Conservation (phyloP, 2,113 vertebrate species). For the Pangasianodon hypophthalmus region DNA sequence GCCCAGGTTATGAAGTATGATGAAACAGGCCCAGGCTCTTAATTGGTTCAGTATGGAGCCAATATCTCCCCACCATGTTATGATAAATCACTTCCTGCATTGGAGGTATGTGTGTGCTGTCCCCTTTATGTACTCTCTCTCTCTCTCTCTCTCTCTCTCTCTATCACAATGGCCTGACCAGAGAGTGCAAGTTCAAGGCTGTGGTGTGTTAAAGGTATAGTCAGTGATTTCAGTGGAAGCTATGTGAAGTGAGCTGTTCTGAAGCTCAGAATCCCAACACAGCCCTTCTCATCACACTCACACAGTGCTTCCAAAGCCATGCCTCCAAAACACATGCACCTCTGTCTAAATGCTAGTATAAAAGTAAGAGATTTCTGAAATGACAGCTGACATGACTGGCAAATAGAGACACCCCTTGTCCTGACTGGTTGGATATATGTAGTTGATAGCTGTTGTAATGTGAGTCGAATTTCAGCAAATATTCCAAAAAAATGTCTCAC, state of each 20-base stretch:
- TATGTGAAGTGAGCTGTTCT: not conserved
- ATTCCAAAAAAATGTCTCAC: not conserved
- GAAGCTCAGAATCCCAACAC: not conserved
- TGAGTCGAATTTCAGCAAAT: not conserved
- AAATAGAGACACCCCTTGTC: not conserved
- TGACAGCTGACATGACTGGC: not conserved
- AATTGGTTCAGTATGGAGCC: slow-evolving; percentile 91
- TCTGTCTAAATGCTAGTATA: not conserved
- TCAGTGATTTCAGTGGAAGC: not conserved
- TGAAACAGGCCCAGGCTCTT: slow-evolving; percentile 81
- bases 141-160: slow-evolving; percentile 12
- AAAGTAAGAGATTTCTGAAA: not conserved
- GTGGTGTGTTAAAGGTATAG: slow-evolving; percentile 35
- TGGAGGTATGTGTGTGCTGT: slow-evolving; percentile 84
- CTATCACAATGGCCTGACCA: slow-evolving; percentile 70
- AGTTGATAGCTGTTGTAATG: not conserved
- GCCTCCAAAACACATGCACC: not conserved
- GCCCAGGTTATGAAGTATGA: slow-evolving; percentile 88
- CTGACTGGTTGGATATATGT: slow-evolving; percentile 5
- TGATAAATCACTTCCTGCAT: slow-evolving; percentile 91
- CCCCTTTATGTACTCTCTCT: slow-evolving; percentile 59
- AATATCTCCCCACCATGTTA: slow-evolving; percentile 85
- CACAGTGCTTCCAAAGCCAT: not conserved
- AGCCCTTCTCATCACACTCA: not conserved
- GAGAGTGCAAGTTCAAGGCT: slow-evolving; percentile 66